phyloP scores from a whole-genome alignment of 2,888 invertebrate genomes.

The Andrena haemorrhoa region DNA sequence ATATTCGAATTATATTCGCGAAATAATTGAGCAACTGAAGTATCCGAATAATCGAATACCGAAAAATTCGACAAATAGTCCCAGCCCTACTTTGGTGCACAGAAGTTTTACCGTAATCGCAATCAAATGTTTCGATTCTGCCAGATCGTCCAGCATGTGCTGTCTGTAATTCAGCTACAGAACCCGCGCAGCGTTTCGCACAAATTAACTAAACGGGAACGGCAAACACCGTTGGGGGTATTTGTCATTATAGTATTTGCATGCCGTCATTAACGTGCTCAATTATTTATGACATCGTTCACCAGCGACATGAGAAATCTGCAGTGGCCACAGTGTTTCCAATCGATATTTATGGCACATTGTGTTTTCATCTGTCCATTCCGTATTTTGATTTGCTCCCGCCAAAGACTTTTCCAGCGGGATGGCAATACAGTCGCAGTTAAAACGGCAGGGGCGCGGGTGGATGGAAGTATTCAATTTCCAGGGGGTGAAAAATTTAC shows the following conservation, averaged over 20 bases:
- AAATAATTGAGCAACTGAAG: no score
- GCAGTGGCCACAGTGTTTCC: not conserved
- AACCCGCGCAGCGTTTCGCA: slow-evolving; percentile 4
- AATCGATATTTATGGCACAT: slow-evolving; percentile 29
- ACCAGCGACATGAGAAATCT: slow-evolving; percentile 2
- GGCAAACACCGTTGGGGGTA: slow-evolving; percentile 28
- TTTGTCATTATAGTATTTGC: slow-evolving; percentile 39
- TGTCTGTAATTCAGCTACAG: slow-evolving; percentile 18
- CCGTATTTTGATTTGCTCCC: slow-evolving; percentile 41
- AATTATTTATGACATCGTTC: slow-evolving; percentile 35
- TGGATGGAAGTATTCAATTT: slow-evolving; percentile 47
- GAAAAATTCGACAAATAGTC: no score
- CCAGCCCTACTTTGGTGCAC: no score
- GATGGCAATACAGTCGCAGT: not conserved
- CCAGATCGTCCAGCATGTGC: slow-evolving; percentile 1
- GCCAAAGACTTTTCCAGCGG: slow-evolving; percentile 17
- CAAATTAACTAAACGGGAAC: slow-evolving; percentile 41
- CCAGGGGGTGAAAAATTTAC: slow-evolving; percentile 54
- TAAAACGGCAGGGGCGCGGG: not conserved
- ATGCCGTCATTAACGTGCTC: slow-evolving; percentile 35
- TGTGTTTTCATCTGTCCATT: slow-evolving; percentile 5
- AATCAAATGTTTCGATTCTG: slow-evolving; percentile 6
- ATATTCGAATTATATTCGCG: no score
- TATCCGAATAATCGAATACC: no score
- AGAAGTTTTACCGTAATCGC: no score